Percentiles rank a stretch among this genome's conserved stretches.
These are phyloP conservation scores for Lytechinus variegatus DNA, from an alignment of 35 echinoderm and acorn worm genomes.

Conservation along the genomic window DNA sequence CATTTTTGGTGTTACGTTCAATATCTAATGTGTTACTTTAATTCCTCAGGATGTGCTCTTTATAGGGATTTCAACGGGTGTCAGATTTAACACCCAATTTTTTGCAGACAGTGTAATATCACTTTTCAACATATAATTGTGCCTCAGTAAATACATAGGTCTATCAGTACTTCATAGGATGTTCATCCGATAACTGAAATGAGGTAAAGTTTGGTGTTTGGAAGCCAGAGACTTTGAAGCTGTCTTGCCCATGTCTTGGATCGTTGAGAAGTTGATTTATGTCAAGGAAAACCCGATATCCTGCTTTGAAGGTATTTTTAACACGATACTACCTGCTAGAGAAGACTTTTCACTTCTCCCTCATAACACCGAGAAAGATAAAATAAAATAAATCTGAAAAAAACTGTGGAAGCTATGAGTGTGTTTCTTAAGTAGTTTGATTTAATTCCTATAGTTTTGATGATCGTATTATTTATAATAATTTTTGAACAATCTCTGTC, in stretches of 20 bases:
- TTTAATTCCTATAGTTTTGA: too few species aligned
- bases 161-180: background rate
- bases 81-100: too few species aligned
- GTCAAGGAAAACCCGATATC: background rate
- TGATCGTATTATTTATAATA: too few species aligned
- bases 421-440: too few species aligned
- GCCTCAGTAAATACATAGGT: background rate
- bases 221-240: background rate
- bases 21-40: too few species aligned
- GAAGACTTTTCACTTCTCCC: background rate
- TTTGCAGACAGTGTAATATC: too few species aligned
- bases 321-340: background rate
- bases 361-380: background rate
- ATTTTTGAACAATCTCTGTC: too few species aligned
- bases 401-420: background rate
- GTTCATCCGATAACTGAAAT: background rate
- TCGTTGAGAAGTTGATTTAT: constrained; percentile 3
- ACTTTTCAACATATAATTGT: too few species aligned
- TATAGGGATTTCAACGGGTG: too few species aligned
- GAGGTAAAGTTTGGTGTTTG: background rate
- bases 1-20: too few species aligned
- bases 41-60: too few species aligned
- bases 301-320: background rate
- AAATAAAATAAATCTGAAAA: background rate
- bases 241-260: background rate